These are phyloP conservation scores for Chesias legatella DNA, from an alignment of 2,888 invertebrate genomes.

Conservation along the genomic window DNA sequence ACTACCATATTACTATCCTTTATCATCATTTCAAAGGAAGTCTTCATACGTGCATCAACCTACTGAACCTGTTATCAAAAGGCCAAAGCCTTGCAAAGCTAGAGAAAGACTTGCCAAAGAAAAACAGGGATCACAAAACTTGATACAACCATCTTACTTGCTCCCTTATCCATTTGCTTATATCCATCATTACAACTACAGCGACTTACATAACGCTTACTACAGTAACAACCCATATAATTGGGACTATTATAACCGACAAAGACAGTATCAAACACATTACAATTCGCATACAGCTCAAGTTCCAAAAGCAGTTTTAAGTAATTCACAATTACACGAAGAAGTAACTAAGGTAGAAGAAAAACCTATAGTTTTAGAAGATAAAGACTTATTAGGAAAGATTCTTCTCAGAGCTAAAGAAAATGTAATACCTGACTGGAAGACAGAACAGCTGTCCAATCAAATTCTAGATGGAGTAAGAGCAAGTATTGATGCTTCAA, in stretches of 20 bases:
- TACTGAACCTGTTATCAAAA: constrained; percentile 1
- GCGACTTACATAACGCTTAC: constrained; percentile 21
- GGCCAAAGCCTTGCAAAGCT: constrained; percentile 6
- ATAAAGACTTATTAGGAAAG: constrained; percentile 12
- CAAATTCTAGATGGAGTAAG: constrained; percentile 55
- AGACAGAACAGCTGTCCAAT: constrained; percentile 50
- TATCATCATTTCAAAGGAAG: constrained; percentile 48
- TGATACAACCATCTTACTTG: constrained; percentile 36
- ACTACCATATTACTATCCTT: constrained; percentile 54
- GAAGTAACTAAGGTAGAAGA: constrained; percentile 25
- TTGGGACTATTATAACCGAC: constrained; percentile 32
- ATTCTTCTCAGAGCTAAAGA: constrained; percentile 18
- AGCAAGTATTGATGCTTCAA: constrained; percentile 52
- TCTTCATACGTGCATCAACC: constrained; percentile 45
- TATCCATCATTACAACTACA: constrained; percentile 37
- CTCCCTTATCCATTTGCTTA: constrained; percentile 55
- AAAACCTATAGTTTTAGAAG: constrained; percentile 10
- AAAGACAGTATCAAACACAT: constrained; percentile 31
- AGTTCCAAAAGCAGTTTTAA: constrained; percentile 28
- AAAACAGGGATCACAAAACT: constrained; percentile 27
- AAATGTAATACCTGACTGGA: constrained; percentile 45
- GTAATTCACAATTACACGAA: constrained; percentile 32
- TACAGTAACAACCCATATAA: constrained; percentile 36
- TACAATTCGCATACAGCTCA: constrained; percentile 25
- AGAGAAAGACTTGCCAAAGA: constrained; percentile 5